Base-by-base conservation (phyloP, 2,113 vertebrate species). In the Neodon shergylaensis region DNA sequence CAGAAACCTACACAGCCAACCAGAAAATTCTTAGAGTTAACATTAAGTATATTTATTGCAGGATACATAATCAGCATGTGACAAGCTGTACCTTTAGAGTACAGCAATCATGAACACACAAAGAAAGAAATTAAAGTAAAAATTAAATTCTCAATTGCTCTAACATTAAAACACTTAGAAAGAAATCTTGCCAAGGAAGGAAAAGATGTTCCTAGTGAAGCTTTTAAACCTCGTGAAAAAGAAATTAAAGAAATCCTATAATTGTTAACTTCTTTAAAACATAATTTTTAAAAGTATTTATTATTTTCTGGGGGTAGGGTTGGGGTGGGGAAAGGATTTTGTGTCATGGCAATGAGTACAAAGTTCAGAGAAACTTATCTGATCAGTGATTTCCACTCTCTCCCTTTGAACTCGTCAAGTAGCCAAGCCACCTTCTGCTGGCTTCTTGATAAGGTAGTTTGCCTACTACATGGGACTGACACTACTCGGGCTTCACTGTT, bases 381-480 rank as follows among this genome's bases (percentile, higher is more conserved):
- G 95, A 96, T 17, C 84, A 94, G 95, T 65, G 39, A 39, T 89
- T 94, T 92, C 94, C 85, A 36, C 49, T 81, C 76, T 95, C 28
- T n/a, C 36, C 2, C 91, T 96, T 97, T 96, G 94, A 77, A 94
- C 90, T 96, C 88, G 54, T 96, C 94, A 87, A 96, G 95, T 73
- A 89, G 54, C 81, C 61, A 98, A 98, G 95, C 83, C 33, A 86
- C 73, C 52, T 95, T 96, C 76, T 96, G 36, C 68, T 94, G 76
- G 39, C 85, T 98, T 96, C 84, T 76, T 96, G 77, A 61, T 97
- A 97, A 95, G 91, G 44, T 97, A 89, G 97, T 98, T 52, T 96
- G 92, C 96, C 72, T 93, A 95, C 73, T 94, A 94, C n/a, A 91
- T 86, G 86, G 88, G 16, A 83, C 94, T 96, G 94, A 11, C 79